Conservation (phyloP, 2,797 vertebrate genomes). For the Furcifer pardalis region DNA sequence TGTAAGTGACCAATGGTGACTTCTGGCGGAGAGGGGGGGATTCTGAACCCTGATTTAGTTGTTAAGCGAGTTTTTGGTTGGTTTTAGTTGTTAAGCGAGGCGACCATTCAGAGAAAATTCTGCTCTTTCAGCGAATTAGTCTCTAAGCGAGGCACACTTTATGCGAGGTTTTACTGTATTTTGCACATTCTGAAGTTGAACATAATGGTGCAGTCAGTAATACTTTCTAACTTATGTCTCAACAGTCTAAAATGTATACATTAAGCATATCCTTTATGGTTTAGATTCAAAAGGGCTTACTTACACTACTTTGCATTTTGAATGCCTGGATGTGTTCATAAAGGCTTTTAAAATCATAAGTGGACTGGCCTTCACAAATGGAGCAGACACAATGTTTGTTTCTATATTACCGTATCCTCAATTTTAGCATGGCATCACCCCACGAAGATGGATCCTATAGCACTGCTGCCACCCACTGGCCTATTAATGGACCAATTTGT, state of each 20-base stretch:
- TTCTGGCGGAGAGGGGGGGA: too few relatives aligned
- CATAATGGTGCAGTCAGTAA: not conserved
- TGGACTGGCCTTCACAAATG: not conserved
- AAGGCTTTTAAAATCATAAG: not conserved
- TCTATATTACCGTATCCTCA: not conserved
- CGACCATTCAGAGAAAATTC: too few relatives aligned
- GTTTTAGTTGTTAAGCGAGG: too few relatives aligned
- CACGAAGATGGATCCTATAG: not conserved
- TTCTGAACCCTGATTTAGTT: too few relatives aligned
- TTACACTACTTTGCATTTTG: not conserved
- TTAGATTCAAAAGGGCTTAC: not conserved
- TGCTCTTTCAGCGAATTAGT: too few relatives aligned
- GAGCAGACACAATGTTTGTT: not conserved
- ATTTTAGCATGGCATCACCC: not conserved
- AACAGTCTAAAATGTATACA: not conserved
- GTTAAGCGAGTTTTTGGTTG: too few relatives aligned
- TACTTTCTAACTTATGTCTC: not conserved
- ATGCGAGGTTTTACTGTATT: too few relatives aligned
- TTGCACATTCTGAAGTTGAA: not conserved
- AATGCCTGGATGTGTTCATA: not conserved
- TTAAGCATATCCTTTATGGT: not conserved
- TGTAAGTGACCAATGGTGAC: too few relatives aligned
- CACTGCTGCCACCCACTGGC: slow-evolving; percentile 31
- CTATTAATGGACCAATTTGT: not conserved
- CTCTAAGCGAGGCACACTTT: too few relatives aligned